A percentile compares a stretch with the other conserved stretches of the same genome.
Evolutionary conservation across 2,113 vertebrate species (phyloP).

Genomic region (Rhadina sibilatrix): DNA sequence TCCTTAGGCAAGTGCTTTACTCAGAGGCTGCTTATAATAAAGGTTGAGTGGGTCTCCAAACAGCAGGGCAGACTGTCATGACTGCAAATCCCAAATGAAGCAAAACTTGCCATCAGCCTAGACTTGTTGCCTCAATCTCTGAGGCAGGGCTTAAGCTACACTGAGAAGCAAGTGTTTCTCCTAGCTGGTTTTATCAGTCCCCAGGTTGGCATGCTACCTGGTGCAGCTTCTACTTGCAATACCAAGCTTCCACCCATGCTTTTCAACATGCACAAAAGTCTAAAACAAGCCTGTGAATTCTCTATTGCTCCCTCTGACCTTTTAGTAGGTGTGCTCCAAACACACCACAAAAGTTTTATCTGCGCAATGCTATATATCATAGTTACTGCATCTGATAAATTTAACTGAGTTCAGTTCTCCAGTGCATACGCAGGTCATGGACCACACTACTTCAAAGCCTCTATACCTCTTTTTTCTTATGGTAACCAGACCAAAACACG

Average conservation of each 20-base stretch:
- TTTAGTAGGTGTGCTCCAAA: background rate
- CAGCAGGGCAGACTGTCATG: background rate
- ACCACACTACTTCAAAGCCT: constrained; percentile 30
- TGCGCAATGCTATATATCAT: background rate
- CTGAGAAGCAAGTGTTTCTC: background rate
- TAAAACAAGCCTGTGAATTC: background rate
- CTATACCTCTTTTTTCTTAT: background rate
- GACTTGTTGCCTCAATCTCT: background rate
- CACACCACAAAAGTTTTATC: background rate
- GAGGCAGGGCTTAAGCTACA: background rate
- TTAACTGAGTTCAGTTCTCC: background rate
- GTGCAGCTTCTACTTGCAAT: background rate
- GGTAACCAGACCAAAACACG: background rate
- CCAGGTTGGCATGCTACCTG: background rate
- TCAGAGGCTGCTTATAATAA: background rate
- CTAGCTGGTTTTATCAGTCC: background rate
- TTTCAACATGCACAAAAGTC: background rate
- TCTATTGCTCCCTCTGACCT: background rate
- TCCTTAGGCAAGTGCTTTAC: background rate
- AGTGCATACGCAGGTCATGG: background rate
- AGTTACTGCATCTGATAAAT: background rate
- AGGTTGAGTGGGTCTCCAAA: background rate
- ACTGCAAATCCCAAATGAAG: background rate
- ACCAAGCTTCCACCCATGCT: background rate
- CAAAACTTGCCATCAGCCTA: background rate